A percentile compares a stretch with the other conserved stretches of the same genome.
Conservation (phyloP, 1,140 invertebrate species). For the Drosophila tristis region DNA sequence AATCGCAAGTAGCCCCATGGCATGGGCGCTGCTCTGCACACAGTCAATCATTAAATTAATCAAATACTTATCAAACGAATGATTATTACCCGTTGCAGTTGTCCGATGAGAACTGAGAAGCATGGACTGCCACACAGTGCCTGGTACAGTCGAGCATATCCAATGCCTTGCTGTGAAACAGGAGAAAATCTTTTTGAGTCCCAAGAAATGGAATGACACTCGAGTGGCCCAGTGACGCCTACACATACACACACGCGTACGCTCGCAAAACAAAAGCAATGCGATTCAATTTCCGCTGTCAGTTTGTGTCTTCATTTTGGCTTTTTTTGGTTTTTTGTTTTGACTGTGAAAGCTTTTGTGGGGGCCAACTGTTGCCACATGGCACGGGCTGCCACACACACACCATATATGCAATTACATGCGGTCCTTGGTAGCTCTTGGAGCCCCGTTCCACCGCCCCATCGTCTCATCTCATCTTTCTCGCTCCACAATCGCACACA, state of each 20-base stretch:
- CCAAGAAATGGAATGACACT: no score
- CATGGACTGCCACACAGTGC: no score
- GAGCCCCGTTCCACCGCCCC: conserved; percentile 12
- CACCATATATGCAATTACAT: conserved; percentile 6
- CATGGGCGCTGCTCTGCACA: no score
- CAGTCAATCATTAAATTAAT: no score
- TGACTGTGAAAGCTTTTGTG: conserved; percentile 42
- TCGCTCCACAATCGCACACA: conserved; percentile 2
- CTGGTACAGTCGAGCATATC: no score
- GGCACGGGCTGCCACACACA: no score
- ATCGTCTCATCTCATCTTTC: background rate
- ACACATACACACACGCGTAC: background rate
- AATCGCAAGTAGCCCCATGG: no score
- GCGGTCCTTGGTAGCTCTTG: conserved; percentile 33
- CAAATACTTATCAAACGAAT: no score
- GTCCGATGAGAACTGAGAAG: no score
- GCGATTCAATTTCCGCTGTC: conserved; percentile 59
- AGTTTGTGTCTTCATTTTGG: conserved; percentile 53
- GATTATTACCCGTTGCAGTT: no score
- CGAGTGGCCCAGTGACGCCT: background rate
- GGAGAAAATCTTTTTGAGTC: no score
- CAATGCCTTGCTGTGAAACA: no score
- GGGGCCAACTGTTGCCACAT: conserved; percentile 49
- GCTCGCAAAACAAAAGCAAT: background rate
- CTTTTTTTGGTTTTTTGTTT: conserved; percentile 41